Conservation (phyloP, 2,888 invertebrate species). For the Oscheius onirici region DNA sequence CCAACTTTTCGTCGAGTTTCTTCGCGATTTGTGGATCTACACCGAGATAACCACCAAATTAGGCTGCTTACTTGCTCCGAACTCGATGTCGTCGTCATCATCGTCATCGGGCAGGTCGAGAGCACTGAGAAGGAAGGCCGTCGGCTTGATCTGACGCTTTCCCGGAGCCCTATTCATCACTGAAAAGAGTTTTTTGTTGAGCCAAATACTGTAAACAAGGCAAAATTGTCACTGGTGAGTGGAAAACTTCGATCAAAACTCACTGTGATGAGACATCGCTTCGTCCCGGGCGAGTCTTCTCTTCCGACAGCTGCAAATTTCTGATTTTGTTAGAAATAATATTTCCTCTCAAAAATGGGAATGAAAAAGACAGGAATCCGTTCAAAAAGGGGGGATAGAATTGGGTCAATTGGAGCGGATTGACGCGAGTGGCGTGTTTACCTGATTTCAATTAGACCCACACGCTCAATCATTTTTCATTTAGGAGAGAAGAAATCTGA, state of each 20-base stretch:
- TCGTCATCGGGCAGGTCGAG: constrained; percentile 50
- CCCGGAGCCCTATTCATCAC: constrained; percentile 61
- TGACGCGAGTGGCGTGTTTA: no score
- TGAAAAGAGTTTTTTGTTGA: constrained; percentile 47
- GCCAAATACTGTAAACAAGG: not conserved
- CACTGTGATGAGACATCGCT: constrained; percentile 5
- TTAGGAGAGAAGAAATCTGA: no score
- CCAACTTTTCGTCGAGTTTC: not conserved
- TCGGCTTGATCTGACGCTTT: constrained; percentile 69
- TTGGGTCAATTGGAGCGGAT: no score
- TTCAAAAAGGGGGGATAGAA: no score
- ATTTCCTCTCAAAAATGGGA: no score
- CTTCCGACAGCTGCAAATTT: no score
- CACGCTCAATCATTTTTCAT: no score
- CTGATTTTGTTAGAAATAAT: no score
- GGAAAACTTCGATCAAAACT: not conserved
- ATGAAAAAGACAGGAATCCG: no score
- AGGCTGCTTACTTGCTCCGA: constrained; percentile 31
- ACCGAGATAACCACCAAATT: not conserved
- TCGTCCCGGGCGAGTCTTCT: no score
- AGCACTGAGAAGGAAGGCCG: constrained; percentile 47
- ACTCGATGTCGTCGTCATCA: constrained; percentile 65
- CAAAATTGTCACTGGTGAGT: not conserved
- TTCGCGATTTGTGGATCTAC: not conserved
- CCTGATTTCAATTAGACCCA: no score